Conservation (phyloP, 2,797 vertebrate species). For the Sciurus vulgaris region DNA sequence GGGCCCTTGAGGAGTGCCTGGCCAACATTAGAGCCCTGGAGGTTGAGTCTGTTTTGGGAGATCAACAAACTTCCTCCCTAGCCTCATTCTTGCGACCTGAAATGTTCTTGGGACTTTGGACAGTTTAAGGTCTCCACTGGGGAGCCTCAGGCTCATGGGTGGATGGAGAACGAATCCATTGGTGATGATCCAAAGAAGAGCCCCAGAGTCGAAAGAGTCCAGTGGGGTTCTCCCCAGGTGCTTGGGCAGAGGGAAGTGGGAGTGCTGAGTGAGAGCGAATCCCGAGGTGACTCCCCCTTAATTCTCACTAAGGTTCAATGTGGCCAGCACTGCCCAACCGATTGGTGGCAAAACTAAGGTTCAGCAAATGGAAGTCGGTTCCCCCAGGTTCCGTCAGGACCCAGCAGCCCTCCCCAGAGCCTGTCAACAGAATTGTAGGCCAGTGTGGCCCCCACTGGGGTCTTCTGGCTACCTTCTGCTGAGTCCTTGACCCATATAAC, state of each 20-base stretch:
- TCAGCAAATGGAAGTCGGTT: rapidly evolving
- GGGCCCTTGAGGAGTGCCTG: background rate
- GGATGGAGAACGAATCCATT: background rate
- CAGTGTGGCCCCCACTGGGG: rapidly evolving
- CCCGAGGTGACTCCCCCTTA: rapidly evolving
- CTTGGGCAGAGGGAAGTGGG: background rate
- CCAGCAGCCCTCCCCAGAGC: background rate
- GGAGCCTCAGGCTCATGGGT: background rate
- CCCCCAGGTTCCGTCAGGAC: background rate
- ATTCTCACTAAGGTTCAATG: too few relatives aligned
- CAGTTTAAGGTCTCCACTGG: rapidly evolving
- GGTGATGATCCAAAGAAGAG: rapidly evolving
- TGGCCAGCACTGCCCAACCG: background rate
- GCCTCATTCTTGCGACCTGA: background rate
- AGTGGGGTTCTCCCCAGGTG: background rate
- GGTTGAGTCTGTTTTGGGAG: background rate
- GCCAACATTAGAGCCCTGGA: background rate
- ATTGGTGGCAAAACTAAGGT: background rate
- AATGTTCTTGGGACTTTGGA: rapidly evolving
- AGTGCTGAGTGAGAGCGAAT: too few relatives aligned
- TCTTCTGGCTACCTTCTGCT: background rate
- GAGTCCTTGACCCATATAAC: rapidly evolving
- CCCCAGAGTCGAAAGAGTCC: background rate
- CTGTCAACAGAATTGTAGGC: background rate
- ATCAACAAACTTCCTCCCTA: rapidly evolving